Conservation (phyloP, 2,888 invertebrate genomes). For the Lycaena phlaeas region DNA sequence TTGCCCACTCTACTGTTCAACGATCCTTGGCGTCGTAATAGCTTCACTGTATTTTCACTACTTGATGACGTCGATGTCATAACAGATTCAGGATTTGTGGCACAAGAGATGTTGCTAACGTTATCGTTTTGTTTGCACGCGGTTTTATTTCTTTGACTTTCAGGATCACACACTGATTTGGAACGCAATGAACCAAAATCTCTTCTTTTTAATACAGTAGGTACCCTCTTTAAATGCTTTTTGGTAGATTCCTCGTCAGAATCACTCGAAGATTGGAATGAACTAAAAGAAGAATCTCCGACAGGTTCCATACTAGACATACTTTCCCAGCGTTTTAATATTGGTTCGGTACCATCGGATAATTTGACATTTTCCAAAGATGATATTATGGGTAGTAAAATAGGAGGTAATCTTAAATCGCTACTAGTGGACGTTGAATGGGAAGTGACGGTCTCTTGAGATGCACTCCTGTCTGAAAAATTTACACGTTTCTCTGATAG, state of each 20-base stretch:
- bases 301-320: slow-evolving; percentile 81
- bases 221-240: slow-evolving; percentile 44
- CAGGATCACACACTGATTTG: slow-evolving; percentile 66
- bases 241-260: slow-evolving; percentile 58
- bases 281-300: slow-evolving; percentile 78
- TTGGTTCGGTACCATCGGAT: slow-evolving; percentile 47
- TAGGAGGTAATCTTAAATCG: slow-evolving; percentile 79
- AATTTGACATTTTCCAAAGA: slow-evolving; percentile 72
- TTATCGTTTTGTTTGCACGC: slow-evolving; percentile 47
- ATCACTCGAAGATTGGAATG: slow-evolving; percentile 67
- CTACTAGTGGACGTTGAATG: slow-evolving; percentile 74
- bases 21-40: slow-evolving; percentile 50
- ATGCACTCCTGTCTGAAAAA: slow-evolving; percentile 69
- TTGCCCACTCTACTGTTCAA: slow-evolving; percentile 45
- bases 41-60: slow-evolving; percentile 54
- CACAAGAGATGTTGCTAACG: slow-evolving; percentile 56
- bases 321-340: slow-evolving; percentile 73
- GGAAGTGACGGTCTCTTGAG: slow-evolving; percentile 76
- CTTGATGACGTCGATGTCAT: slow-evolving; percentile 63
- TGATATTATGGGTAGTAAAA: slow-evolving; percentile 78
- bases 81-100: slow-evolving; percentile 54
- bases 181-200: slow-evolving; percentile 56
- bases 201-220: slow-evolving; percentile 51
- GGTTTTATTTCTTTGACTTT: slow-evolving; percentile 41
- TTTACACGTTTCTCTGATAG: slow-evolving; percentile 63